Percentiles rank a stretch among this genome's conserved stretches.
Conservation (phyloP, 2,797 vertebrate species). For the Lepidocolaptes lacrymiger region DNA sequence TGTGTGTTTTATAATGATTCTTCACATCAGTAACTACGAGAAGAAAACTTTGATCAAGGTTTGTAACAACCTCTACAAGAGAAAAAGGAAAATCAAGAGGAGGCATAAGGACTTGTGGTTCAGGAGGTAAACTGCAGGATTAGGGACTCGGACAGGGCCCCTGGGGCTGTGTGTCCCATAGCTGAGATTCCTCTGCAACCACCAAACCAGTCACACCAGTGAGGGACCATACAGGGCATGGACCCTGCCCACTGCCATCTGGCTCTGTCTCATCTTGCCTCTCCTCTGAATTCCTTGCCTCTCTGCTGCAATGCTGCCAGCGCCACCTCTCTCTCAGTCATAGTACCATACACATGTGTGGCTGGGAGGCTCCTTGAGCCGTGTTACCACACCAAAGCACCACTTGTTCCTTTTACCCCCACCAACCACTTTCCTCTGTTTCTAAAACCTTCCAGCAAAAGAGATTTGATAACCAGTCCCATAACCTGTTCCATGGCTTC, state of each 20-base stretch:
- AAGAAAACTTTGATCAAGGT: background rate
- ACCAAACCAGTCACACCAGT: background rate
- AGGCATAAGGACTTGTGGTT: background rate
- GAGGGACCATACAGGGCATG: accelerated
- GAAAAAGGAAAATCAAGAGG: background rate
- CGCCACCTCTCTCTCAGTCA: background rate
- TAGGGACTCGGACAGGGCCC: background rate
- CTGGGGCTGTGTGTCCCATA: background rate
- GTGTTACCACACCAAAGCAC: background rate
- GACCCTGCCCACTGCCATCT: background rate
- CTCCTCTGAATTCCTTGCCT: background rate
- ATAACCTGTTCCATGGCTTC: background rate
- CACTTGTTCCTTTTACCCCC: background rate
- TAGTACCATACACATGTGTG: background rate
- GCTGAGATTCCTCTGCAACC: background rate
- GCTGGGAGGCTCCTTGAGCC: background rate
- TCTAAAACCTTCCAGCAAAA: background rate
- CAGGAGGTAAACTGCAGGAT: background rate
- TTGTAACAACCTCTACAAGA: background rate
- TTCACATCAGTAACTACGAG: background rate
- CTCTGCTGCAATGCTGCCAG: background rate
- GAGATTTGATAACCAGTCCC: background rate
- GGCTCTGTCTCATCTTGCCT: background rate
- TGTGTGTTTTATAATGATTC: background rate
- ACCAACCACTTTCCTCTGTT: background rate